Evolutionary conservation across 1,140 invertebrate genomes (phyloP).

Genomic region (Cyclargus thomasi): DNA sequence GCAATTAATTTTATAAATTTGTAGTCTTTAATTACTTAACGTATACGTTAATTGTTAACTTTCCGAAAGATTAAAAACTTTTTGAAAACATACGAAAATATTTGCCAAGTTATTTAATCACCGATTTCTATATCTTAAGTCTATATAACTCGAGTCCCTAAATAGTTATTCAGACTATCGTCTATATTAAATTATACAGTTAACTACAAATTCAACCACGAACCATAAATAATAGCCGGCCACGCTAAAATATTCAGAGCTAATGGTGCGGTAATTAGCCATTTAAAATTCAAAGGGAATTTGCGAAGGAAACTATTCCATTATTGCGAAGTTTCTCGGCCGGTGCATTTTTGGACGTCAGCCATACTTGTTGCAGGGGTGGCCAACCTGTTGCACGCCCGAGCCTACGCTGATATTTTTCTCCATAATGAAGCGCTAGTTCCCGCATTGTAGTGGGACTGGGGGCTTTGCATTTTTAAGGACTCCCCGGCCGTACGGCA

Average conservation of each 20-base stretch:
- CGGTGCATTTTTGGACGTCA: constrained; percentile 70
- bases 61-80: too few species aligned
- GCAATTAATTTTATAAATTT: background rate
- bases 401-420: constrained; percentile 57
- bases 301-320: constrained; percentile 33
- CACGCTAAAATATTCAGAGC: constrained; percentile 10
- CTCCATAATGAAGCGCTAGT: constrained; percentile 66
- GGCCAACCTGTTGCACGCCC: constrained; percentile 54
- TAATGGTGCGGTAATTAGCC: constrained; percentile 27
- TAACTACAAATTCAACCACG: background rate
- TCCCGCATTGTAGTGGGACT: constrained; percentile 49
- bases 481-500: constrained; percentile 26
- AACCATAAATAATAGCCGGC: background rate
- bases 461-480: constrained; percentile 54
- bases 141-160: background rate
- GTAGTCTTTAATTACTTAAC: background rate
- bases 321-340: constrained; percentile 35
- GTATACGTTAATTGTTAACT: too few species aligned
- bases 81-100: too few species aligned
- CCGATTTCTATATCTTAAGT: too few species aligned
- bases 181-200: background rate
- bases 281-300: constrained; percentile 44
- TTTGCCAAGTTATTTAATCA: too few species aligned
- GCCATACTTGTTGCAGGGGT: constrained; percentile 65
- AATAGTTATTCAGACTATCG: background rate